Evolutionary conservation across 1,140 invertebrate genomes (phyloP).

Genomic region (Scaptomyza pallida): DNA sequence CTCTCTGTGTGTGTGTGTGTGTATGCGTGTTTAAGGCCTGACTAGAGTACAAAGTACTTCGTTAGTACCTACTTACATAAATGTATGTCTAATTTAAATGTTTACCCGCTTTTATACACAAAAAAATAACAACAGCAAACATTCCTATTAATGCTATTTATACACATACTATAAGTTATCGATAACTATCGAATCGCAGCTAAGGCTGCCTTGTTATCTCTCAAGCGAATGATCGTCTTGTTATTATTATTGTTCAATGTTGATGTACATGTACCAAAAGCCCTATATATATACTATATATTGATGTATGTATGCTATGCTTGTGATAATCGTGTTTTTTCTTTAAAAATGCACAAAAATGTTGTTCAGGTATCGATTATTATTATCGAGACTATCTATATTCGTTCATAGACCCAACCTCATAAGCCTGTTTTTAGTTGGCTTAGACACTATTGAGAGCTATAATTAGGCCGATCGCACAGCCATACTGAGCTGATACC

Average conservation of each 20-base stretch:
- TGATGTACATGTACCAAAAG: too few relatives aligned
- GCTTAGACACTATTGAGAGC: background rate
- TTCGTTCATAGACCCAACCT: slow-evolving; percentile 1
- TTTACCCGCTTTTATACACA: slow-evolving; percentile 5
- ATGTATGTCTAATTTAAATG: slow-evolving; percentile 10
- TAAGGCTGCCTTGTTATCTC: background rate
- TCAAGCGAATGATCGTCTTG: background rate
- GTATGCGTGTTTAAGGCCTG: background rate
- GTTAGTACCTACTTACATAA: slow-evolving; percentile 5
- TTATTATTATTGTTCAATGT: background rate
- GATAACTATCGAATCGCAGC: background rate
- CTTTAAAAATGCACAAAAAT: background rate
- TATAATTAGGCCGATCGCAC: background rate
- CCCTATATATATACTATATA: slow-evolving; percentile 6
- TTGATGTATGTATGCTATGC: slow-evolving; percentile 14
- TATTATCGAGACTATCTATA: background rate
- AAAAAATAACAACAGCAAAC: background rate
- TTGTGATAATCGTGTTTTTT: slow-evolving; percentile 4
- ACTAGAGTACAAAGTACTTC: slow-evolving; percentile 5
- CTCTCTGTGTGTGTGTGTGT: slow-evolving; percentile 11
- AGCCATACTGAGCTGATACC: slow-evolving; percentile 1
- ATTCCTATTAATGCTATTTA: slow-evolving; percentile 5
- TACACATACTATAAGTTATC: slow-evolving; percentile 1
- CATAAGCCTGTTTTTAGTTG: background rate
- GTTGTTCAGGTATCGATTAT: background rate